phyloP scores from a whole-genome alignment of 2,888 invertebrate genomes.

The Scelioninae gen. 2 region DNA sequence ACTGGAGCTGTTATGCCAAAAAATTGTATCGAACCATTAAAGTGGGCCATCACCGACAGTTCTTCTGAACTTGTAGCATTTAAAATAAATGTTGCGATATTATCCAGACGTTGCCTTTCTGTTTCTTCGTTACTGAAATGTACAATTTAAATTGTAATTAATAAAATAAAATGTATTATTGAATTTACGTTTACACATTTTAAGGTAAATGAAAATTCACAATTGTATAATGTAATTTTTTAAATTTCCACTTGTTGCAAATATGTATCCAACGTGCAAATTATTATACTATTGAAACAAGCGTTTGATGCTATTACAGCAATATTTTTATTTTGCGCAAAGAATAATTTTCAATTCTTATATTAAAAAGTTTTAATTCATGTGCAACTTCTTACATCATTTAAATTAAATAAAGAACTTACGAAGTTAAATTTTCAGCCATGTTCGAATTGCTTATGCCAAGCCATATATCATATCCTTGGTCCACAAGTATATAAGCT shows the following conservation, averaged over 20 bases:
- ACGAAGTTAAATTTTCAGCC: slow-evolving; percentile 63
- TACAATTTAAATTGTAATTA: slow-evolving; percentile 7
- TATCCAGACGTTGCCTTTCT: slow-evolving; percentile 64
- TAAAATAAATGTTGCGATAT: slow-evolving; percentile 65
- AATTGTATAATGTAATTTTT: too few relatives aligned
- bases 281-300: too few relatives aligned
- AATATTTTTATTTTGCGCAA: too few relatives aligned
- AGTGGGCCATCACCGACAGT: slow-evolving; percentile 68
- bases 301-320: too few relatives aligned
- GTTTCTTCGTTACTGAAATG: slow-evolving; percentile 62
- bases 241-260: too few relatives aligned
- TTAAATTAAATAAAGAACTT: slow-evolving; percentile 39
- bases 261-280: too few relatives aligned
- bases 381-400: too few relatives aligned
- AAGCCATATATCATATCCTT: slow-evolving; percentile 69
- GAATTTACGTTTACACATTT: too few relatives aligned
- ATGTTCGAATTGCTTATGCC: slow-evolving; percentile 66
- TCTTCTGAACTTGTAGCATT: slow-evolving; percentile 64
- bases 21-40: slow-evolving; percentile 66
- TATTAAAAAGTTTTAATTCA: too few relatives aligned
- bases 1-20: slow-evolving; percentile 64
- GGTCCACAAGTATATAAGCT: slow-evolving; percentile 69
- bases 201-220: too few relatives aligned
- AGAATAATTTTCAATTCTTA: slow-evolving; percentile 1
- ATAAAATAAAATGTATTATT: neutral